Conservation (phyloP, 1,140 invertebrate species). For the Drosophila ananassae region DNA sequence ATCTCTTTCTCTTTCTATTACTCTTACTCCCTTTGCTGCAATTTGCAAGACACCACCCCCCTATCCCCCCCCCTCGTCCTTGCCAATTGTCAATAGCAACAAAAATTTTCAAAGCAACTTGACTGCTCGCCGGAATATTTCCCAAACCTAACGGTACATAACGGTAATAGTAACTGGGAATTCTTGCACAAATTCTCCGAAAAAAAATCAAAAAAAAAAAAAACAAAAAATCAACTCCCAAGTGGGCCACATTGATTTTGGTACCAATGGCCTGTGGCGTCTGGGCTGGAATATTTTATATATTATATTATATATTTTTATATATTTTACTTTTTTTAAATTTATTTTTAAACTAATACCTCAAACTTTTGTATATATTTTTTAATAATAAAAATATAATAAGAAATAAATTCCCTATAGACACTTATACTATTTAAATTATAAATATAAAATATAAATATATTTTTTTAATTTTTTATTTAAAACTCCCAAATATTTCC, state of each 20-base stretch:
- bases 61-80: background rate
- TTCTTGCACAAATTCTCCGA: background rate
- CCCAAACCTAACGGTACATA: conserved; percentile 22
- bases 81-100: conserved; percentile 74
- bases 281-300: no score
- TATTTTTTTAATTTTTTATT: no score
- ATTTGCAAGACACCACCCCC: conserved; percentile 45
- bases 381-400: no score
- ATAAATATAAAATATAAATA: no score
- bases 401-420: no score
- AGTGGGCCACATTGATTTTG: conserved; percentile 71
- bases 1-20: background rate
- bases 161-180: conserved; percentile 4
- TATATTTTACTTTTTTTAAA: no score
- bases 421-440: no score
- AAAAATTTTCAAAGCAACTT: conserved; percentile 61
- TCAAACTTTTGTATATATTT: no score
- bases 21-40: conserved; percentile 47
- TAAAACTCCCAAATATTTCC: no score
- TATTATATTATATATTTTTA: no score
- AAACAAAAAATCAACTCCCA: background rate
- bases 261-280: conserved; percentile 70
- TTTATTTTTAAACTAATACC: no score
- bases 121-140: conserved; percentile 23
- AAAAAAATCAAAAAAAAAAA: background rate